Base-by-base conservation (phyloP, 2,113 vertebrate genomes). In the Eublepharis macularius region DNA sequence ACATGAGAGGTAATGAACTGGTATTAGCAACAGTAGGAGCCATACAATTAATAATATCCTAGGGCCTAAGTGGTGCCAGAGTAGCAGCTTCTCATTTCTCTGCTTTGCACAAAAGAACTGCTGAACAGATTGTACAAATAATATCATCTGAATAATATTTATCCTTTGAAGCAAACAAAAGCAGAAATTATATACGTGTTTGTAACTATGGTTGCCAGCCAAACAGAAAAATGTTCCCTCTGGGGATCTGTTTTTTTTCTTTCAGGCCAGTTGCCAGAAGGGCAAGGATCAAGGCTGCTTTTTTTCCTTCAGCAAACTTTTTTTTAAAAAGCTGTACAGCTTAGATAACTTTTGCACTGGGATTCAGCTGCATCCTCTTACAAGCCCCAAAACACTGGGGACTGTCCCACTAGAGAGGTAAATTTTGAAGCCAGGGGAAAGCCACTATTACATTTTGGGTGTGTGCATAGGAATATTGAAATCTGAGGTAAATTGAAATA, bases 51-150 rank as follows among this genome's bases (percentile, higher is more conserved):
- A 87, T 87, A 74, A 66, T 83, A 91, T 83, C 79, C 87, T 80
- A 87, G 89, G 91, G 73, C 85, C 78, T 88, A 87, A 93, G 90
- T 90, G 84, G 80, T 92, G 47, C 80, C 72, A 57, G 60, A 89
- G 69, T 63, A 63, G 21, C 54, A 43, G 77, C 24, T 12, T 83
- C 82, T 78, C 72, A 9, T 75, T 85, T 80, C 85, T 89, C 34
- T 77, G 85, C 32, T 82, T 60, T 74, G 85, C 82, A 89, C 21
- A 86, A 89, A 76, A 51, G 2, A 79, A 76, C 84, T 54, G 43
- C 78, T 86, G 85, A 92, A 90, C 47, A 92, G 81, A 89, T 79
- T 72, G 57, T 90, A 41, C 1, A 93, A 87, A 89, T 82, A 66
- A 57, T 88, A 36, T 1, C 2, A 2, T 81, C 66, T 88, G 87